Base-by-base conservation (phyloP, 2,113 vertebrate genomes). In the Fregata magnificens region DNA sequence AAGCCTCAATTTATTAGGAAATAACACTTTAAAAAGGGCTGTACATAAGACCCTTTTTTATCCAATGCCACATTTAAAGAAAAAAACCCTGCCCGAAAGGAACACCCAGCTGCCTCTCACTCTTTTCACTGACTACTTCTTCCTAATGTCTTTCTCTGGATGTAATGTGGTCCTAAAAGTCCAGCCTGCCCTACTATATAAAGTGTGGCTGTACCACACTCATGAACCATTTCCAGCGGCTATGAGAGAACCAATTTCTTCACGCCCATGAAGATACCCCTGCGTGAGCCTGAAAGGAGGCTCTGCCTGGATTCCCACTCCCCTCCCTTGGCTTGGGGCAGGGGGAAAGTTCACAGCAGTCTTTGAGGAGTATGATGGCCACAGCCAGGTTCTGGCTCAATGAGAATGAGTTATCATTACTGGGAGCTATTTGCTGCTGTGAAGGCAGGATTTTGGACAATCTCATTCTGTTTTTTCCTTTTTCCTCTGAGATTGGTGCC, bases 311-410 rank as follows among this genome's bases (percentile, higher is more conserved):
- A 34, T 58, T 66, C n/a, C 44, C 25, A 45, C 40, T 53, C 21
- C 32, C 12, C 38, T 63, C n/a, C 29, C 50, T 66, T 0, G 0
- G 28, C 32, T 56, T 58, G 34, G 49, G 17, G 5, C 9, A 29
- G 5, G 9, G 6, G 4, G 18, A 83, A 69, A 26, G 34, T 58
- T 61, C 36, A 52, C 28, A n/a, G 20, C 22, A 31, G 26, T 7
- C 38, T 63, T 21, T 52, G 71, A 72, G 53, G 10, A 76, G 42
- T 24, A 24, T 7, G 21, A 72, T 9, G n/a, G 42, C 19, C 61
- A 82, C 47, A 72, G 74, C 20, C 79, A 52, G 22, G 20, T 38
- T 80, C 26, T 50, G 40, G 40, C 47, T 76, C 7, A 0, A 34
- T 15, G 20, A 87, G 53, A 87, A 26, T 16, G 13, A 72, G 31